Base-by-base conservation (phyloP, 2,888 invertebrate species). In the Cyclophora albipunctata region DNA sequence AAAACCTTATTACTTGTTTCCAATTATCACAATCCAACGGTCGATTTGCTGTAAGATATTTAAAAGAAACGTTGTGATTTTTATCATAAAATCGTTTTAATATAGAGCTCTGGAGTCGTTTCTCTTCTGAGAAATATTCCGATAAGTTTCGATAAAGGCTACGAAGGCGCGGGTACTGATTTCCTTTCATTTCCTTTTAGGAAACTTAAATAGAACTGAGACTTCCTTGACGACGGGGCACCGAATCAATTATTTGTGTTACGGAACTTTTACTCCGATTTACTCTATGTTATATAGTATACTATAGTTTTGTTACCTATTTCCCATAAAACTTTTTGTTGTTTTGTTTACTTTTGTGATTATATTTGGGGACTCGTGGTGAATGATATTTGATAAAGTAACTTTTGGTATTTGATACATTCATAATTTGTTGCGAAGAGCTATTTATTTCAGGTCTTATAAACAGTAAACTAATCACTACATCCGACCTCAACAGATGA, bases 141-240 rank as follows among this genome's bases (percentile, higher is more conserved):
- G 82, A 81, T 84, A 83, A 82, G 81, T 83, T 81, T 75, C 80
- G 84, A 83, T 84, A 84, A 84, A 82, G 81, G 78, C 78, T 78
- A 64, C 74, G 67, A 75, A 75, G 78, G 78, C 81, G 75, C 69
- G 74, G 75, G 71, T 66, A 75, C 78, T 84, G 85, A 87, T 87
- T 87, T 87, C 87, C 86, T 85, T 85, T 86, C 85, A 87, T 87
- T 87, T 87, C 87, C 87, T 85, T 80, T 86, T 77, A 84, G 84
- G 85, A 86, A 87, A 87, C 87, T 87, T 85, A 84, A 86, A 87
- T 86, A 87, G 85, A 87, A 81, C 81, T 78, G 81, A 83, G 85
- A 83, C 78, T 84, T 85, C 80, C 82, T 73, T 81, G 81, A 81
- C 83, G 78, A 81, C 81, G 79, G 76, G 76, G 78, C 73, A 75